A percentile compares a stretch with the other conserved stretches of the same genome.
phyloP scores from a whole-genome alignment of 2,113 vertebrate genomes.

The Cololabis saira region DNA sequence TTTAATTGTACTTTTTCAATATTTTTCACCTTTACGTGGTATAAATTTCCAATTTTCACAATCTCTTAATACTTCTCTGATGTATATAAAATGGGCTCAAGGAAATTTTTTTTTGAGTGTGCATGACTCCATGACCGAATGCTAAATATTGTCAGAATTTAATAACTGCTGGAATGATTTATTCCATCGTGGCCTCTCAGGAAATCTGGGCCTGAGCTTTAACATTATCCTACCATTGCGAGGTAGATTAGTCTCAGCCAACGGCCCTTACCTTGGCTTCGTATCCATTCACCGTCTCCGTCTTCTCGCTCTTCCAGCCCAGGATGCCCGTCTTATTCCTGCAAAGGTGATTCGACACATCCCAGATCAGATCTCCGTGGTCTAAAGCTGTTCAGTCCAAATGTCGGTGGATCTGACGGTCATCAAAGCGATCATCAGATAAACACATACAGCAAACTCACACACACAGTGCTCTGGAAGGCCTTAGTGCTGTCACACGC shows the following conservation, averaged over 20 bases:
- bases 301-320: conserved; percentile 98
- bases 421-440: not conserved
- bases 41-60: conserved; percentile 23
- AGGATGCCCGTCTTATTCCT: conserved; percentile 98
- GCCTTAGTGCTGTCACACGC: not conserved
- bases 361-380: not conserved
- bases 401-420: not conserved
- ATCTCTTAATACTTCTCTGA: conserved; percentile 21
- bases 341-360: conserved; percentile 41
- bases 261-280: conserved; percentile 90
- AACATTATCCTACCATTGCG: conserved; percentile 4
- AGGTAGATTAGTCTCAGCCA: conserved; percentile 3
- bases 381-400: not conserved
- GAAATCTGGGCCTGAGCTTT: conserved; percentile 9
- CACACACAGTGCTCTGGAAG: no score
- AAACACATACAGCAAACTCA: not conserved
- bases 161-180: not conserved
- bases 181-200: not conserved
- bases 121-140: no score
- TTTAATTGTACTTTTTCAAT: no score
- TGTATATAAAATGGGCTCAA: conserved; percentile 48
- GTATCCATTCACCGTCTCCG: conserved; percentile 93
- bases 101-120: conserved; percentile 5
- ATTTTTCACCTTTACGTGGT: no score
- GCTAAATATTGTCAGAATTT: no score